Conservation (phyloP, 1,140 invertebrate genomes). For the Drosophila setifemur region DNA sequence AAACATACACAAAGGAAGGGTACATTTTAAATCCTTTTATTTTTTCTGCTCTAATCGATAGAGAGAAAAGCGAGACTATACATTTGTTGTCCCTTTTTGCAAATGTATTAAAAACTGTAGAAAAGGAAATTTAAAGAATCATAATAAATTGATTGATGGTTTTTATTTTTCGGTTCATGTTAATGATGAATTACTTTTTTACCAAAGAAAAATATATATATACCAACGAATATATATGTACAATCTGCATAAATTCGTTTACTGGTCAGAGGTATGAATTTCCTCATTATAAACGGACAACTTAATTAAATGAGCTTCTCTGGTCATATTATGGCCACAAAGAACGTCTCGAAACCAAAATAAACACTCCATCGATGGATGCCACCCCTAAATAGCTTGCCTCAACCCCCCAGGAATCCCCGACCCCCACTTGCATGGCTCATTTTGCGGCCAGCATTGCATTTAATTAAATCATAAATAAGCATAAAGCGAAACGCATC, state of each 20-base stretch:
- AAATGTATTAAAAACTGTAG: conserved; percentile 14
- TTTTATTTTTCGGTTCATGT: neutral
- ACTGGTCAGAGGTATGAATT: conserved; percentile 6
- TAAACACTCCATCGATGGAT: conserved; percentile 56
- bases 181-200: conserved; percentile 39
- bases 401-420: neutral
- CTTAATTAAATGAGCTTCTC: conserved; percentile 60
- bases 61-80: too few relatives aligned
- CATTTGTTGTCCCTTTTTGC: neutral
- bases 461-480: conserved; percentile 81
- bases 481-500: conserved; percentile 74
- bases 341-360: conserved; percentile 69
- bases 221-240: neutral
- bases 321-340: conserved; percentile 41
- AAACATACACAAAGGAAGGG: neutral
- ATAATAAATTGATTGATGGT: conserved; percentile 47
- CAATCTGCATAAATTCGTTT: neutral
- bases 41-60: conserved; percentile 39
- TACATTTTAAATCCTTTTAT: neutral
- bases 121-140: too few relatives aligned
- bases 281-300: conserved; percentile 35
- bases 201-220: neutral
- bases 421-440: conserved; percentile 27
- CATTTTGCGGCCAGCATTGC: conserved; percentile 62
- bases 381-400: conserved; percentile 27